phyloP scores from a whole-genome alignment of 2,797 vertebrate genomes.

The Myotis planiceps region DNA sequence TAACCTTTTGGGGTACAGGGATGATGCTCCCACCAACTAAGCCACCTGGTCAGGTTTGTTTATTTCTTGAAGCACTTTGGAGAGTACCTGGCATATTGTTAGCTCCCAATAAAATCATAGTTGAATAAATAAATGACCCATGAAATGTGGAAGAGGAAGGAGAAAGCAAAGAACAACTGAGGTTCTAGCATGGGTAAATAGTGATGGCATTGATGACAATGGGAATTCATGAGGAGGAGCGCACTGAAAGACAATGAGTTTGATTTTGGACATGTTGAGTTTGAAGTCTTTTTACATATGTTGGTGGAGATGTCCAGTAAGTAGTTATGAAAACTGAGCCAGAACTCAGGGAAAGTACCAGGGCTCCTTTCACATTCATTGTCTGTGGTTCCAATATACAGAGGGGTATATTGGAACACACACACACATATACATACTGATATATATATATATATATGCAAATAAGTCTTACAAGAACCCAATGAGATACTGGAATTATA shows the following conservation, averaged over 20 bases:
- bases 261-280: neutral
- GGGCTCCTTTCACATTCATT: neutral
- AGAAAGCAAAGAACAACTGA: neutral
- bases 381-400: neutral
- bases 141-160: neutral
- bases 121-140: neutral
- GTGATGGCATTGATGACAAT: neutral
- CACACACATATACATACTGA: neutral
- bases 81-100: neutral
- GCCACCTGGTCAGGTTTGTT: neutral
- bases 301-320: neutral
- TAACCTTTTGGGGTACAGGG: neutral
- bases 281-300: neutral
- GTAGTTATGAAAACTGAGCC: neutral
- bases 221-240: neutral
- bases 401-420: neutral
- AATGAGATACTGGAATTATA: neutral
- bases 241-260: neutral
- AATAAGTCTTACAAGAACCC: neutral
- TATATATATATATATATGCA: neutral
- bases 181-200: neutral
- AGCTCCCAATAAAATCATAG: neutral
- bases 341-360: neutral
- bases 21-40: neutral
- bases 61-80: slow-evolving; percentile 29